Percentiles rank a stretch among this genome's conserved stretches.
These are phyloP conservation scores for Stomatorhinus ivindoensis DNA, from an alignment of 2,113 vertebrate genomes.

Conservation along the genomic window DNA sequence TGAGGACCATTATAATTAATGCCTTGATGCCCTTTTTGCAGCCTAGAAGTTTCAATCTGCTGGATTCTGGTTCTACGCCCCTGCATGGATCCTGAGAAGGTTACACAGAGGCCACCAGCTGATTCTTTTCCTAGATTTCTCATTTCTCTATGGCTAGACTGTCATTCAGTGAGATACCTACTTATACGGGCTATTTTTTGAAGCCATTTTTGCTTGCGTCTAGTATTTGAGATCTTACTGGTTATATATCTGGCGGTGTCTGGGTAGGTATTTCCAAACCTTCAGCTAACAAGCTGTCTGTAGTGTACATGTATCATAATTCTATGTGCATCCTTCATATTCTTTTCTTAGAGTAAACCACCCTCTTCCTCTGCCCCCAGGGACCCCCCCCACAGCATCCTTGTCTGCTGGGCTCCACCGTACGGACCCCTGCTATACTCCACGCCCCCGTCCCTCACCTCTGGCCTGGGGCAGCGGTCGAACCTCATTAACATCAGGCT, in stretches of 20 bases:
- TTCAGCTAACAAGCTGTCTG: background rate
- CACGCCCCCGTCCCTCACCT: conserved; percentile 57
- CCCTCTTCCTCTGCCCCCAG: background rate
- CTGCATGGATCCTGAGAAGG: background rate
- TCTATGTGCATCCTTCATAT: background rate
- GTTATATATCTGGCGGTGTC: background rate
- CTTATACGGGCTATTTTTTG: background rate
- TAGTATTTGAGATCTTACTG: background rate
- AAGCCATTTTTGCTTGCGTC: background rate
- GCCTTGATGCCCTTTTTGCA: background rate
- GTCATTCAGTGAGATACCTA: background rate
- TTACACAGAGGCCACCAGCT: background rate
- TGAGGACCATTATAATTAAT: background rate
- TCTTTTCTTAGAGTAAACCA: background rate
- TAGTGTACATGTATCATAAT: background rate
- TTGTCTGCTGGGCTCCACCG: background rate
- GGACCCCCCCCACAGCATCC: background rate
- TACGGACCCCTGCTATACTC: background rate
- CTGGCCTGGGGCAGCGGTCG: conserved; percentile 80
- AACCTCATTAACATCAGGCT: conserved; percentile 92
- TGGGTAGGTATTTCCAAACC: background rate
- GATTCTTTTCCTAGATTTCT: background rate
- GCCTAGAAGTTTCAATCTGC: background rate
- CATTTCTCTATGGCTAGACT: background rate
- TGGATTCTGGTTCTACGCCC: background rate